phyloP scores from a whole-genome alignment of 2,797 vertebrate genomes.

The Champsocephalus gunnari region DNA sequence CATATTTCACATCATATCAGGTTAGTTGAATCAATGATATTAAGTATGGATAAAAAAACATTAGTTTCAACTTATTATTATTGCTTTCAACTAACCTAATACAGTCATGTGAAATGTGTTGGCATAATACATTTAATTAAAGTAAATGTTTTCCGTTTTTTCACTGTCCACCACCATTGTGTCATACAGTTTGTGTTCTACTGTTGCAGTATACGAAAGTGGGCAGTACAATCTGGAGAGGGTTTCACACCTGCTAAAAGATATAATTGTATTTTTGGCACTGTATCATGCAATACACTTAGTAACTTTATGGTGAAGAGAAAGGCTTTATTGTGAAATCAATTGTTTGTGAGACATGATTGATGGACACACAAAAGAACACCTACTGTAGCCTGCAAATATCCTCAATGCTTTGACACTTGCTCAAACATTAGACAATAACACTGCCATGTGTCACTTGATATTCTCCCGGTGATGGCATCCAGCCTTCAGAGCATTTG shows the following conservation, averaged over 20 bases:
- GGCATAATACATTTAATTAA: too few species aligned
- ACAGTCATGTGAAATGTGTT: too few species aligned
- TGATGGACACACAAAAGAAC: conserved; percentile 39
- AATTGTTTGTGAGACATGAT: conserved; percentile 25
- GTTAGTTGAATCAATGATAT: too few species aligned
- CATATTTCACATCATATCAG: too few species aligned
- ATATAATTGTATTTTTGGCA: conserved; percentile 20
- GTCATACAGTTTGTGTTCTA: background rate
- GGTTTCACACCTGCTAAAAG: conserved; percentile 37
- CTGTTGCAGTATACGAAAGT: conserved; percentile 11
- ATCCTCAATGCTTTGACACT: conserved; percentile 46
- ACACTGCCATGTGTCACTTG: conserved; percentile 44
- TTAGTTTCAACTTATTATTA: too few species aligned
- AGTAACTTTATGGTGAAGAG: conserved; percentile 9
- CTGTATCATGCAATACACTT: background rate
- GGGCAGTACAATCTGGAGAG: conserved; percentile 28
- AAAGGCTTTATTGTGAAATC: conserved; percentile 30
- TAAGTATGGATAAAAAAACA: too few species aligned
- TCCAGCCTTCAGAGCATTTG: conserved; percentile 31
- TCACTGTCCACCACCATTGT: conserved; percentile 19
- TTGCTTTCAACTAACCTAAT: too few species aligned
- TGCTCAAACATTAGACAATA: conserved; percentile 43
- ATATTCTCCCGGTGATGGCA: conserved; percentile 25
- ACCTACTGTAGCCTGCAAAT: conserved; percentile 7
- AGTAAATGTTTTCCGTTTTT: too few species aligned